Conservation (phyloP, 1,140 invertebrate species). For the Lepidostoma basale region DNA sequence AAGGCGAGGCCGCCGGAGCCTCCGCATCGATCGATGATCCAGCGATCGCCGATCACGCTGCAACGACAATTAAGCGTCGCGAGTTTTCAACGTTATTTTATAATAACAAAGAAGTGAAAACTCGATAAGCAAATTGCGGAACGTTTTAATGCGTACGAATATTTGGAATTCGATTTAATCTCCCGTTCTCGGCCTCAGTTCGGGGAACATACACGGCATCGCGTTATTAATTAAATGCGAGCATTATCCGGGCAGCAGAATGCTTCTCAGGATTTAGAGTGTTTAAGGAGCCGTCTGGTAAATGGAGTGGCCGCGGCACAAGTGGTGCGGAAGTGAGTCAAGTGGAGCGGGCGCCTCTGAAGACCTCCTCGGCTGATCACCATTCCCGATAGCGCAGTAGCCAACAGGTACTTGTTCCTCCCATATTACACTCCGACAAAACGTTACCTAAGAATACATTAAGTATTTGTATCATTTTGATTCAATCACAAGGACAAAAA, state of each 20-base stretch:
- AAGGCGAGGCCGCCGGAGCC: conserved; percentile 38
- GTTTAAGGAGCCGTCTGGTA: conserved; percentile 36
- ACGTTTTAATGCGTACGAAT: neutral
- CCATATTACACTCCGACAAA: too few relatives aligned
- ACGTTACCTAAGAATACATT: too few relatives aligned
- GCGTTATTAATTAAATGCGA: neutral
- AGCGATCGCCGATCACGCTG: conserved; percentile 36
- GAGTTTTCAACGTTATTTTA: conserved; percentile 19
- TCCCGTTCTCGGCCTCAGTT: neutral
- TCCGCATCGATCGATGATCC: conserved; percentile 35
- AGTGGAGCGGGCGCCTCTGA: conserved; percentile 36
- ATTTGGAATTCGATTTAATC: neutral
- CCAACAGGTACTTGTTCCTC: neutral
- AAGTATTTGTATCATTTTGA: neutral
- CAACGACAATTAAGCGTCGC: conserved; percentile 20
- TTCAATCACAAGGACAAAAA: neutral
- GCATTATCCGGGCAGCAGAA: conserved; percentile 2
- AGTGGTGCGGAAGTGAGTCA: conserved; percentile 38
- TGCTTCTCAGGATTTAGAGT: conserved; percentile 19
- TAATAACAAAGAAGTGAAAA: neutral
- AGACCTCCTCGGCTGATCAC: conserved; percentile 20
- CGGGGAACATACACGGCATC: neutral
- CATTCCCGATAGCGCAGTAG: conserved; percentile 9
- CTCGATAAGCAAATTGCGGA: neutral
- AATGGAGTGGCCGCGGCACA: conserved; percentile 20